Base-by-base conservation (phyloP, 2,888 invertebrate species). In the Drosophila austrosaltans region DNA sequence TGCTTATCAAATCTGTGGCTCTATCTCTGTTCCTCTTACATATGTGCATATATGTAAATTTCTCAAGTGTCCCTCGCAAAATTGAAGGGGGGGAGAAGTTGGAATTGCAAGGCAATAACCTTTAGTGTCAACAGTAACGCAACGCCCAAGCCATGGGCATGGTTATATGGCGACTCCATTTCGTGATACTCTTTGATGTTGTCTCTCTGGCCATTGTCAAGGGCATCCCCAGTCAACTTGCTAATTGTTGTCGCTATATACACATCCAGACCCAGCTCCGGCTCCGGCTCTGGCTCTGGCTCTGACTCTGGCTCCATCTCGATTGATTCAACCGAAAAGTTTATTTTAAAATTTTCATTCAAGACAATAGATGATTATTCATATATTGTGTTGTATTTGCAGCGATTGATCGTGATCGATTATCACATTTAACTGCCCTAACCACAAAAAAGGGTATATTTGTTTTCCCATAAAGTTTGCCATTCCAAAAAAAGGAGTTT, bases 321-420 rank as follows among this genome's bases (percentile, higher is more conserved):
- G n/a, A 44, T 30, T 53, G 36, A 48, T 64, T 66, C 69, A 59
- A 66, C 69, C 75, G 58, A 61, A 53, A 60, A 44, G n/a, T 63
- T 48, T 54, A 63, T 54, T 32, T 56, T 67, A 48, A 44, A 44
- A 42, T 44, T 65, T 61, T 62, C 48, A 54, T 57, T 75, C 68
- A 74, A 67, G 68, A 28, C 58, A 53, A 61, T 66, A 66, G 53
- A 58, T 22, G 36, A 74, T 77, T 82, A 75, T 75, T 72, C 72
- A 70, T 66, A 70, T 32, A 70, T 32, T 75, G 65, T 75, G 22
- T 59, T 62, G 42, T 39, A 64, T 69, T 57, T 60, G 30, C 39
- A 54, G 54, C 54, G 88, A 87, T 83, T 78, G 66, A 81, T 83
- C 83, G 83, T 83, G 83, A 88, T 83, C 88, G 83, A 83, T 88